Conservation (phyloP, 2,888 invertebrate genomes). For the Melieria crassipennis region DNA sequence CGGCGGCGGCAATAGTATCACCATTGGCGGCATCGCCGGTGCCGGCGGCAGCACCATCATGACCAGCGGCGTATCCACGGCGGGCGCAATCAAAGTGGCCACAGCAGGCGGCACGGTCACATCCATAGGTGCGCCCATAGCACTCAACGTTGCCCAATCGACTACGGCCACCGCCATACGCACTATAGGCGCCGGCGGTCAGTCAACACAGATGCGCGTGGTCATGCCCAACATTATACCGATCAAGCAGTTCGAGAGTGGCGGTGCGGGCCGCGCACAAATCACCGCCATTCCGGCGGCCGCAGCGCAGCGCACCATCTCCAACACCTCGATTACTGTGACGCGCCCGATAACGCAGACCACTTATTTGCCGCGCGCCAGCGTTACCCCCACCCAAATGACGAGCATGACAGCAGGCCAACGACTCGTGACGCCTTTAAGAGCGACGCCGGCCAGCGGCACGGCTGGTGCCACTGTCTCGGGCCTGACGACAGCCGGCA, state of each 20-base stretch:
- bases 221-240: conserved; percentile 65
- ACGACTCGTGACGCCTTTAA: conserved; percentile 59
- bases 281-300: conserved; percentile 63
- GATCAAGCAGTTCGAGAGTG: conserved; percentile 68
- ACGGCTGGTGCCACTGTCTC: conserved; percentile 50
- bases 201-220: conserved; percentile 63
- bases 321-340: conserved; percentile 66
- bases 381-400: conserved; percentile 63
- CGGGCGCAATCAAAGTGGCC: conserved; percentile 55
- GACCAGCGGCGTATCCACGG: conserved; percentile 45
- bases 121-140: conserved; percentile 51
- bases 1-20: conserved; percentile 37
- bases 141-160: conserved; percentile 53
- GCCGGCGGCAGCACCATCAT: conserved; percentile 43
- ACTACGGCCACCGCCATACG: conserved; percentile 61
- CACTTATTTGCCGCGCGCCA: conserved; percentile 62
- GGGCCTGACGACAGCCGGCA: conserved; percentile 54
- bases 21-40: conserved; percentile 12
- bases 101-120: conserved; percentile 47
- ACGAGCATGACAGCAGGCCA: conserved; percentile 53
- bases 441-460: conserved; percentile 55
- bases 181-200: conserved; percentile 57
- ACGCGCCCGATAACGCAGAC: conserved; percentile 62
- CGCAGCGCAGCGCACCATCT: conserved; percentile 55
- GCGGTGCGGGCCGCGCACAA: conserved; percentile 58